phyloP scores from a whole-genome alignment of 2,888 invertebrate species.

The Euproctis similis region DNA sequence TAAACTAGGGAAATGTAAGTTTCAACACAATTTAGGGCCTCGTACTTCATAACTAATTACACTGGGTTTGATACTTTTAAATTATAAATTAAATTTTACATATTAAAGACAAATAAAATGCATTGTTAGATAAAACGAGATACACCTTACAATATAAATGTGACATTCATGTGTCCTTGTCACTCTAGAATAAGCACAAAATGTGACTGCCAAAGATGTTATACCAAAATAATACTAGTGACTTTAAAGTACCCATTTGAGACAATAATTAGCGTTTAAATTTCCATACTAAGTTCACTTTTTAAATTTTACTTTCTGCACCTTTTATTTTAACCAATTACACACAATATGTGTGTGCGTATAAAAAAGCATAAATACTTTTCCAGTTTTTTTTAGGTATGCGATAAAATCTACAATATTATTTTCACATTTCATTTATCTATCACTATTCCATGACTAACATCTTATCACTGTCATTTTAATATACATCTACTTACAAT shows the following conservation, averaged over 20 bases:
- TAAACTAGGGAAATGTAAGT: no score
- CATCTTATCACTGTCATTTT: neutral
- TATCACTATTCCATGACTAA: no score
- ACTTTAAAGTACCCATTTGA: conserved; percentile 21
- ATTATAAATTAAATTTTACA: conserved; percentile 14
- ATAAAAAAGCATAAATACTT: no score
- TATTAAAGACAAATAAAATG: conserved; percentile 17
- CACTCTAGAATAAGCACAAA: conserved; percentile 23
- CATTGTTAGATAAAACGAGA: conserved; percentile 22
- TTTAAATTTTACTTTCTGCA: no score
- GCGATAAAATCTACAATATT: no score
- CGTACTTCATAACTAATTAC: conserved; percentile 23
- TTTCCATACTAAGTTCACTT: no score
- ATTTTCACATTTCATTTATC: no score
- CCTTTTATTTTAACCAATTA: no score
- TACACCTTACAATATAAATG: conserved; percentile 14
- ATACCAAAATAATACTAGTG: conserved; percentile 24
- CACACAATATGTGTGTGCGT: no score
- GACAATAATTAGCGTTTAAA: conserved; percentile 8
- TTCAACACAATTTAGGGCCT: no score
- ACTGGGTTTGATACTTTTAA: conserved; percentile 20
- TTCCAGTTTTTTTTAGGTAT: no score
- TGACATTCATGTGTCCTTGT: conserved; percentile 15
- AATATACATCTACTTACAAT: no score
- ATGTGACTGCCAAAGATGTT: conserved; percentile 19